Evolutionary conservation across 2,888 invertebrate genomes (phyloP).

Genomic region (Nephrotoma flavescens): DNA sequence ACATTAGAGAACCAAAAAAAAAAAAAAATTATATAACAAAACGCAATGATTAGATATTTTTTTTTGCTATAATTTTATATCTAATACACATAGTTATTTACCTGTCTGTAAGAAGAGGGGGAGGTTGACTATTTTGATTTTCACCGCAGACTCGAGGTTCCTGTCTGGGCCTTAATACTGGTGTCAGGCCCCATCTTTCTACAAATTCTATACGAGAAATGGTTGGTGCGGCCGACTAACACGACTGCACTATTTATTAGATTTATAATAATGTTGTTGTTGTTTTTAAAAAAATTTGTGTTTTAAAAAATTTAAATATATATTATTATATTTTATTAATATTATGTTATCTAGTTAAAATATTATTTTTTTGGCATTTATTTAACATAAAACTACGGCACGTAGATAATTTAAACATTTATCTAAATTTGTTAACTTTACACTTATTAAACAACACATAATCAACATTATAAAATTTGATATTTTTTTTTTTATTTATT

Average conservation of each 20-base stretch:
- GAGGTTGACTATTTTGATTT: slow-evolving; percentile 32
- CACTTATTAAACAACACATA: not conserved
- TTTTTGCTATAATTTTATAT: not conserved
- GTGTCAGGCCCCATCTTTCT: slow-evolving; percentile 97
- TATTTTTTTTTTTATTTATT: not conserved
- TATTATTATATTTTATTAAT: not conserved
- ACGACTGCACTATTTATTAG: slow-evolving; percentile 2
- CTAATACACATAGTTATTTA: slow-evolving; percentile 16
- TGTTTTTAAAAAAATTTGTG: not conserved
- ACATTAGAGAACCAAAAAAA: not conserved
- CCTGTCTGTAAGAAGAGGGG: slow-evolving; percentile 35
- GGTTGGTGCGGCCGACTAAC: slow-evolving; percentile 25
- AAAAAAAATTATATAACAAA: not conserved
- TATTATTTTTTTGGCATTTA: slow-evolving; percentile 5
- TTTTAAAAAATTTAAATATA: not conserved
- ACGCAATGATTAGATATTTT: not conserved
- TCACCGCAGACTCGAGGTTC: slow-evolving; percentile 65
- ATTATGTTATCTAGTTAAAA: slow-evolving; percentile 6
- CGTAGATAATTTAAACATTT: slow-evolving; percentile 1
- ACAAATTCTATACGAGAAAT: slow-evolving; percentile 96
- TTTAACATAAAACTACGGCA: not conserved
- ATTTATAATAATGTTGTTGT: not conserved
- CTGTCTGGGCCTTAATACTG: slow-evolving; percentile 93
- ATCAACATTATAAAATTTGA: not conserved
- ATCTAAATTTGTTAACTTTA: slow-evolving; percentile 1